Evolutionary conservation across 2,888 invertebrate species (phyloP), one percentile per base, ranked within the genome.

Genomic region (Harmothoe impar): DNA sequence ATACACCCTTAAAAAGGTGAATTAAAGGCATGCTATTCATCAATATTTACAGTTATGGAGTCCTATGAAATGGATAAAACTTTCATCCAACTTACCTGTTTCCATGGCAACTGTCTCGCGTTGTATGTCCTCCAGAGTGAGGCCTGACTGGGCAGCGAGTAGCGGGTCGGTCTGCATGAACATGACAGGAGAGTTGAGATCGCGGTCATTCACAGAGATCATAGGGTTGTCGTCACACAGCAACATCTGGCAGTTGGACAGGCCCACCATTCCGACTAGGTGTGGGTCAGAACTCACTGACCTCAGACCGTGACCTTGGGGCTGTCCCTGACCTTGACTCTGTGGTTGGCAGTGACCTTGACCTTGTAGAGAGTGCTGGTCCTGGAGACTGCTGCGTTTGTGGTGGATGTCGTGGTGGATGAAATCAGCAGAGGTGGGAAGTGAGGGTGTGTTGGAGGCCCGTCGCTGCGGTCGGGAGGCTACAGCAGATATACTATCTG

Each of bases 241-340:
- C 25, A 93, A 54, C 90, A 93, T 91, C 52, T 92, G 92, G 68
- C 91, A 92, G 10, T 93, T 31, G 0, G 86, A 25, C 20, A 17
- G 3, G 3, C 23, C 29, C n/a, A 31, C 84, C 29, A 86, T 52
- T 23, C 56, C 56, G n/a, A 54, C 86, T 90, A 95, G 92, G 43
- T 94, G 94, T 0, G 95, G 95, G 91, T 95, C 95, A 51, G 95
- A 95, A 91, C 93, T 94, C 23, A 94, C 89, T 3, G 91, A 35
- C 25, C 91, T 54, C 54, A 91, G n/a, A 15, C 84, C 89, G 43
- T 81, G 81, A 72, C 72, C 72, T 72, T 72, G 72, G 29, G 72
- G 72, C 25, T 72, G 72, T n/a, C 62, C 62, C 77, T 25, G 77
- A 77, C 77, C 77, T 90, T 81, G 77, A 17, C 52, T 17, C 25